These are phyloP conservation scores for Patella ulyssiponensis DNA, from an alignment of 2,888 invertebrate genomes.

Conservation along the genomic window DNA sequence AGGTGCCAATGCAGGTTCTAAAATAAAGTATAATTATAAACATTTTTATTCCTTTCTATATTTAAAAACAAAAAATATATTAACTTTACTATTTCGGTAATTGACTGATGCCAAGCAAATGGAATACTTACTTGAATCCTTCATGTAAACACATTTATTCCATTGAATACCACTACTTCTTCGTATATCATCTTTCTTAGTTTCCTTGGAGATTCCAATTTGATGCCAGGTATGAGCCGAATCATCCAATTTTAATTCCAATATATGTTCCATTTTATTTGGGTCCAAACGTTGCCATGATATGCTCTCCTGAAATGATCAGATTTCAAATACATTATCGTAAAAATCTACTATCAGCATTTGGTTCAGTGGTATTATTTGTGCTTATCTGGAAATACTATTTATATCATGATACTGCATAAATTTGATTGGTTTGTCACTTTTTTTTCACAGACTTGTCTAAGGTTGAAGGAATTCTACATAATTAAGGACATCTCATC, in stretches of 20 bases:
- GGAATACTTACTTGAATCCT: slow-evolving; percentile 25
- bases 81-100: not conserved
- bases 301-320: slow-evolving; percentile 19
- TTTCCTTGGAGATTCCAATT: slow-evolving; percentile 28
- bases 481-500: too few species aligned
- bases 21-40: slow-evolving; percentile 14
- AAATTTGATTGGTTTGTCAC: too few species aligned
- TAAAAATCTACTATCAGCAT: too few species aligned
- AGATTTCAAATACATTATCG: too few species aligned
- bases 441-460: too few species aligned
- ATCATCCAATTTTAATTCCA: not conserved
- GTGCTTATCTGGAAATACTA: too few species aligned
- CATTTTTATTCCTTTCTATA: not conserved
- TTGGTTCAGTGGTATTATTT: too few species aligned
- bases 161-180: slow-evolving; percentile 31
- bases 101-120: not conserved
- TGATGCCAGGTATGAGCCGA: slow-evolving; percentile 16
- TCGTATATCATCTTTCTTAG: slow-evolving; percentile 2
- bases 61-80: not conserved
- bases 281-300: slow-evolving; percentile 12
- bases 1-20: slow-evolving; percentile 46
- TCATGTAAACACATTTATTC: slow-evolving; percentile 29
- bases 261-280: not conserved
- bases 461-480: too few species aligned
- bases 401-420: too few species aligned